Evolutionary conservation across 2,797 vertebrate genomes (phyloP), one percentile per base, ranked within the genome.

Genomic region (Phrynocephalus forsythii): DNA sequence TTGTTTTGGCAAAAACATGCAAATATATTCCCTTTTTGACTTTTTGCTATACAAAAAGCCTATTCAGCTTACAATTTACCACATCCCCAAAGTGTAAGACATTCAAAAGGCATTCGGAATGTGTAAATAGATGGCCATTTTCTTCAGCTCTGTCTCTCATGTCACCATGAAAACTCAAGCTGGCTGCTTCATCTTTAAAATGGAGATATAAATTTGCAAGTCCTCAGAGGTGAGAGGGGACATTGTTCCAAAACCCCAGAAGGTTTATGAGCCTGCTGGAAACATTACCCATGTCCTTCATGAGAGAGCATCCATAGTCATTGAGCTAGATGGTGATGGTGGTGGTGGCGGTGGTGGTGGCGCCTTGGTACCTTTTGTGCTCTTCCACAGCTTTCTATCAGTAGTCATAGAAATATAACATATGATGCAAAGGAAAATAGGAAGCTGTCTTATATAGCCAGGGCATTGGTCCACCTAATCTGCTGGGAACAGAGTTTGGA

Each of bases 11-110:
- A 92, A 90, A 94, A 92, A 90, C 84, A 85, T 69, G 8, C 0
- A 90, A 92, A 88, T 79, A 79, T 87, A 90, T 89, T 95, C 30
- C 93, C 89, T 87, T 91, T 84, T 15, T 87, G 83, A 9, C 2
- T 89, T 78, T 87, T 77, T 79, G 86, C 67, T 89, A 89, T 71
- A 90, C 26, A 86, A 75, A 94, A 93, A 90, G 2, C 10, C 2
- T 69, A 80, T 82, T 89, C 83, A 84, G 15, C 78, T 13, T 73
- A 91, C 60, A 83, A 86, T 89, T 88, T 71, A 11, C 52, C 89
- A 50, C 78, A 83, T 82, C 73, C 67, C 83, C n/a, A 90, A 94
- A 89, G n/a, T 5, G 75, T 83, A 77, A 75, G 80, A 67, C 71
- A 89, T 71, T 82, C 84, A 88, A 85, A 85, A 82, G 79, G 84